Percentiles rank a stretch among this genome's conserved stretches.
These are phyloP conservation scores for Drosophila pullipes DNA, from an alignment of 2,888 invertebrate species.

Conservation along the genomic window DNA sequence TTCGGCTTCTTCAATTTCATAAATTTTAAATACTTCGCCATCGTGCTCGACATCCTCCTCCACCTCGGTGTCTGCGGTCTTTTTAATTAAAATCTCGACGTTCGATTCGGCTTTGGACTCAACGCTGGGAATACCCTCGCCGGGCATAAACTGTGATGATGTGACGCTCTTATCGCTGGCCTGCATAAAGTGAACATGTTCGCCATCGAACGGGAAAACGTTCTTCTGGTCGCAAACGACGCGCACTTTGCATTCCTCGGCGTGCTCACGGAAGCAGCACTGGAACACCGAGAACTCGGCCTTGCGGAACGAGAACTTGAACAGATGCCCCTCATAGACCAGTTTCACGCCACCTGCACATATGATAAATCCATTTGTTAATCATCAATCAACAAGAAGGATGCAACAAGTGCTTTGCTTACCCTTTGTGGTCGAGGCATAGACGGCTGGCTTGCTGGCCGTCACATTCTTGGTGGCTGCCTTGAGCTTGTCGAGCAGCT, in stretches of 20 bases:
- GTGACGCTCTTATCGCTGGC: slow-evolving; percentile 84
- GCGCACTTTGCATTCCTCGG: slow-evolving; percentile 82
- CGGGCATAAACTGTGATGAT: slow-evolving; percentile 78
- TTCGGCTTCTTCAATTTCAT: slow-evolving; percentile 57
- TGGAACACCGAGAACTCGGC: slow-evolving; percentile 83
- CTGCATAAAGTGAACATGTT: slow-evolving; percentile 83
- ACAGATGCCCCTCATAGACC: slow-evolving; percentile 83
- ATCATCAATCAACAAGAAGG: background rate
- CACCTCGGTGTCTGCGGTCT: background rate
- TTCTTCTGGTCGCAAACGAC: slow-evolving; percentile 83
- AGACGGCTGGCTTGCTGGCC: slow-evolving; percentile 74
- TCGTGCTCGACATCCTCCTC: slow-evolving; percentile 40
- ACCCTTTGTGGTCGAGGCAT: slow-evolving; percentile 84
- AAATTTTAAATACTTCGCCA: slow-evolving; percentile 48
- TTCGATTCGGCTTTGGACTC: slow-evolving; percentile 28
- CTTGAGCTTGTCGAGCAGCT: slow-evolving; percentile 70
- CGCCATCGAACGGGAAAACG: slow-evolving; percentile 82
- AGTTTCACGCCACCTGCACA: slow-evolving; percentile 83
- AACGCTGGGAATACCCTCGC: slow-evolving; percentile 37
- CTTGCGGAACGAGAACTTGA: slow-evolving; percentile 83
- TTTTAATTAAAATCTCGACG: slow-evolving; percentile 35
- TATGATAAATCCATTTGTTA: background rate
- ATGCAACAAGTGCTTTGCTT: slow-evolving; percentile 55
- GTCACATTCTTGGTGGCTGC: slow-evolving; percentile 64
- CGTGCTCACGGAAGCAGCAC: slow-evolving; percentile 83